Base-by-base conservation (phyloP, 2,888 invertebrate species). In the Heliconius hortense region DNA sequence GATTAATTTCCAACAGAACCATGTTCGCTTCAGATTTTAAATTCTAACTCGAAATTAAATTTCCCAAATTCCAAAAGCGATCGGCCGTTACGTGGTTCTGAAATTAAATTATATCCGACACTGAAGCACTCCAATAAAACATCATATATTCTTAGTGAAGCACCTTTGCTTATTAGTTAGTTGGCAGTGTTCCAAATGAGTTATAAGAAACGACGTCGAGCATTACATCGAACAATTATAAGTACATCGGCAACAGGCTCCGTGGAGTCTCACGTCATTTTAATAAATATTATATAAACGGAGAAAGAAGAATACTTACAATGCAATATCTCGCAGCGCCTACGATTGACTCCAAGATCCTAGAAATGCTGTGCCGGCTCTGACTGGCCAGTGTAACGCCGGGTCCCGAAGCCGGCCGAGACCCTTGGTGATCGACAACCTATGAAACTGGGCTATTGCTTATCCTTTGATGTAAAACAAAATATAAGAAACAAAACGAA, bases 401-500 rank as follows among this genome's bases (percentile, higher is more conserved):
- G 84, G 84, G 86, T 87, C 89, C 88, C 87, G 85, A 85, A 81
- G 79, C 75, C 81, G 86, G 87, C 89, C 90, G 84, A 87, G 87
- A 85, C 87, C 87, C 88, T 87, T 82, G 81, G 80, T 82, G 81
- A 86, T 86, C 84, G 88, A 88, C 87, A 89, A 90, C 83, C 83
- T 85, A 88, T 85, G 84, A 87, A 79, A 84, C 85, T 81, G 84
- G 90, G 83, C 85, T 93, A 91, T 91, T 90, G 90, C 86, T 90
- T 93, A 93, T 87, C 93, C 94, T 88, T 93, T 94, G 82, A 93
- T 92, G 80, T 94, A 93, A 91, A 94, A 94, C 84, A 94, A 93
- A 93, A 82, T 88, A 89, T 89, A 94, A 88, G 87, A 91, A 94
- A 90, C 83, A 92, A 91, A 94, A 93, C 91, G 92, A 86, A 94